Evolutionary conservation across 2,888 invertebrate genomes (phyloP).

Genomic region (Diaprepes abbreviatus): DNA sequence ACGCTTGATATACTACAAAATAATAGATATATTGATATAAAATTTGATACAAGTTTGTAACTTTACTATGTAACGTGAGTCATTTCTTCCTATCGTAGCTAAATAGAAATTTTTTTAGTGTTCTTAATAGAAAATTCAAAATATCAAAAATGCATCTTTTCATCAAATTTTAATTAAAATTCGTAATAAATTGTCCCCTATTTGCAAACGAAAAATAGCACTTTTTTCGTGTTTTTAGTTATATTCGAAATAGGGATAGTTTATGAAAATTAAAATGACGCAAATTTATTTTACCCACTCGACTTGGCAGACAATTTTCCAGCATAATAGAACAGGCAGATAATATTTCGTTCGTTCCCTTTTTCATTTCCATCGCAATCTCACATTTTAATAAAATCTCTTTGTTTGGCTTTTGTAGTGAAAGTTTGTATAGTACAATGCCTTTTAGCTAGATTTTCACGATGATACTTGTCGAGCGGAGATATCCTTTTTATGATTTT

Average conservation of each 20-base stretch:
- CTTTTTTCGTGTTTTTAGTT: too few relatives aligned
- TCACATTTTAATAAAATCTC: constrained; percentile 30
- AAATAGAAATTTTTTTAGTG: too few relatives aligned
- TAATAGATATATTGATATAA: too few relatives aligned
- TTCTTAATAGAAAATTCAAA: too few relatives aligned
- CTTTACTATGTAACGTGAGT: too few relatives aligned
- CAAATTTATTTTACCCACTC: constrained; percentile 1
- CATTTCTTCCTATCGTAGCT: too few relatives aligned
- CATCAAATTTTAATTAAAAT: too few relatives aligned
- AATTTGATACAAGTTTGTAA: too few relatives aligned
- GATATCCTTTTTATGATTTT: constrained; percentile 1
- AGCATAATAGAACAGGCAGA: constrained; percentile 17
- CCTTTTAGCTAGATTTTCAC: constrained; percentile 29
- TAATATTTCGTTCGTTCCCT: constrained; percentile 24
- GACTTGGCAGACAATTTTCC: constrained; percentile 7
- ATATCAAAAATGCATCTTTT: too few relatives aligned
- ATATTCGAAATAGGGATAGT: neutral
- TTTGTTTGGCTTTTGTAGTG: constrained; percentile 30
- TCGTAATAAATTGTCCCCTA: too few relatives aligned
- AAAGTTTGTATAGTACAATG: constrained; percentile 29
- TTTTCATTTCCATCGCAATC: constrained; percentile 29
- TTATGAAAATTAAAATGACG: constrained; percentile 5
- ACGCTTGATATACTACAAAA: too few relatives aligned
- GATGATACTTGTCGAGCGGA: constrained; percentile 17
- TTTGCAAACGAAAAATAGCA: too few relatives aligned